Conservation (phyloP, 2,797 vertebrate genomes). For the Coendou prehensilis region DNA sequence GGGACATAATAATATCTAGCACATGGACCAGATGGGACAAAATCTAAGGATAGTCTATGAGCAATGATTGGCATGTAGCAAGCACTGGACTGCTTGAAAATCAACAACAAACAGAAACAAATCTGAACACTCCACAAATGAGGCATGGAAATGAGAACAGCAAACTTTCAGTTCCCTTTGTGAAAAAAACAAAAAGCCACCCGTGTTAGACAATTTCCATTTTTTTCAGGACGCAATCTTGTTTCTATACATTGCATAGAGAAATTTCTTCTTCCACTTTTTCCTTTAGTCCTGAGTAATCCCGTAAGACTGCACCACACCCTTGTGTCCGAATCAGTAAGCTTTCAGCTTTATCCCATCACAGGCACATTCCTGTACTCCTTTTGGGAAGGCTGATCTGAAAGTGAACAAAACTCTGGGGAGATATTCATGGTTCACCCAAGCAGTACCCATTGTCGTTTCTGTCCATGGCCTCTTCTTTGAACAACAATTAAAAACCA, state of each 20-base stretch:
- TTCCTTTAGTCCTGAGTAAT: slow-evolving; percentile 40
- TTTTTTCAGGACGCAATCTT: slow-evolving; percentile 72
- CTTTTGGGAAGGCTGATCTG: slow-evolving; percentile 60
- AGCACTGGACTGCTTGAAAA: slow-evolving; percentile 37
- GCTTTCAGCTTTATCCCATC: neutral
- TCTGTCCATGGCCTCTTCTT: neutral
- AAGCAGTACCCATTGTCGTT: neutral
- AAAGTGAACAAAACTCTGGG: neutral
- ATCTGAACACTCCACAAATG: slow-evolving; percentile 5
- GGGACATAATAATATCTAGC: neutral
- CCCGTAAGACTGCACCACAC: slow-evolving; percentile 16
- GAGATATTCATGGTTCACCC: neutral
- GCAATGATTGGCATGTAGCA: neutral
- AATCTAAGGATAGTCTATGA: neutral
- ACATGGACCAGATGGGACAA: neutral
- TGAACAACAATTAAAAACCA: neutral
- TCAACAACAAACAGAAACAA: slow-evolving; percentile 10
- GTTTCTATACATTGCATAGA: slow-evolving; percentile 67
- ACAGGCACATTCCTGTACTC: neutral
- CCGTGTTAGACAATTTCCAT: slow-evolving; percentile 31
- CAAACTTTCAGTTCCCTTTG: neutral
- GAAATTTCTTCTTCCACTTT: slow-evolving; percentile 65
- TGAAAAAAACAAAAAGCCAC: neutral
- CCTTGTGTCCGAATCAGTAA: slow-evolving; percentile 2
- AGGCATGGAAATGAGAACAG: slow-evolving; percentile 25